A percentile compares a stretch with the other conserved stretches of the same genome.
phyloP scores from a whole-genome alignment of 2,797 vertebrate genomes.

The Enteromius mattozi region DNA sequence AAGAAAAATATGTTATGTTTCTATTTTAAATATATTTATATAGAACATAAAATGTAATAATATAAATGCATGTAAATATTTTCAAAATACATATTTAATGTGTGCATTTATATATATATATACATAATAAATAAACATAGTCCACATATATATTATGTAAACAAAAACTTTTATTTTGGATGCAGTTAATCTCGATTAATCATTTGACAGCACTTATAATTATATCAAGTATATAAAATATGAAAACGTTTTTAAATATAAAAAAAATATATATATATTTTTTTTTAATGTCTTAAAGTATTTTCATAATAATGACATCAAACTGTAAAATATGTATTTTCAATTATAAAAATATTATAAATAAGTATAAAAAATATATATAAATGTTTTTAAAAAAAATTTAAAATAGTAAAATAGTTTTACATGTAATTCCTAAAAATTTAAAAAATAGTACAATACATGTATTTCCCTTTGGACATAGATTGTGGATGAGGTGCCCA shows the following conservation, averaged over 20 bases:
- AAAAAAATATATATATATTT: neutral
- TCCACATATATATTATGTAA: neutral
- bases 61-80: too few relatives aligned
- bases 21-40: too few relatives aligned
- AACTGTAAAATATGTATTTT: neutral
- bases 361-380: neutral
- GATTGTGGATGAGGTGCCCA: slow-evolving; percentile 78
- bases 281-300: neutral
- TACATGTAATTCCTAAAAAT: neutral
- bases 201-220: neutral
- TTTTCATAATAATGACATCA: too few relatives aligned
- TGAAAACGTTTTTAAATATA: neutral
- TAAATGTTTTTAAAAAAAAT: neutral
- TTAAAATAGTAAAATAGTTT: too few relatives aligned
- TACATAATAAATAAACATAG: neutral
- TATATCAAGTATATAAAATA: neutral
- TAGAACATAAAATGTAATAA: too few relatives aligned
- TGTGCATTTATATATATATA: too few relatives aligned
- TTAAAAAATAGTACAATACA: neutral
- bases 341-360: neutral
- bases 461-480: slow-evolving; percentile 47
- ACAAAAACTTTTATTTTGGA: too few relatives aligned
- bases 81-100: too few relatives aligned
- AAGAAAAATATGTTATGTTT: too few relatives aligned
- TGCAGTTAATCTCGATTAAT: too few relatives aligned